phyloP scores from a whole-genome alignment of 2,113 vertebrate species.

The Tupaia chinensis region DNA sequence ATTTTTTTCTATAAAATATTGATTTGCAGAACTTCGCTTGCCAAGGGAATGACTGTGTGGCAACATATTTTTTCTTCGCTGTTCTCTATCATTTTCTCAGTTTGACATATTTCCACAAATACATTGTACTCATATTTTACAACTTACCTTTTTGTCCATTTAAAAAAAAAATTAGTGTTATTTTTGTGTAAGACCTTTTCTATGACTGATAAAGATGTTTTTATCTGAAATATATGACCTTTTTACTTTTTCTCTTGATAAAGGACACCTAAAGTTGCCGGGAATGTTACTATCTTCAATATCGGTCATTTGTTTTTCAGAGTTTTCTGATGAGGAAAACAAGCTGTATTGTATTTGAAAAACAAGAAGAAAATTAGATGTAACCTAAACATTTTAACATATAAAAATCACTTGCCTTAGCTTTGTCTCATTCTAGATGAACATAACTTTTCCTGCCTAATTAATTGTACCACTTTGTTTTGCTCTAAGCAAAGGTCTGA shows the following conservation, averaged over 20 bases:
- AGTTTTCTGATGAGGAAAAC: background rate
- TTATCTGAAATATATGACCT: background rate
- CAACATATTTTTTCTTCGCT: background rate
- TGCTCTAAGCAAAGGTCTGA: background rate
- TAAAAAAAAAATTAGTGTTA: background rate
- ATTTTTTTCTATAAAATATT: background rate
- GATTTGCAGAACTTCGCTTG: background rate
- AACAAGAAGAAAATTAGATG: background rate
- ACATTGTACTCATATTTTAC: background rate
- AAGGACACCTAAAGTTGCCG: background rate
- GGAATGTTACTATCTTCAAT: background rate
- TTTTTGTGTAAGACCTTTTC: background rate
- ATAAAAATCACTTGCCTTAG: background rate
- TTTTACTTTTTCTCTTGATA: background rate
- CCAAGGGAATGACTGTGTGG: background rate
- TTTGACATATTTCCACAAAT: background rate
- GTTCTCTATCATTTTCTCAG: background rate
- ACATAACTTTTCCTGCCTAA: background rate
- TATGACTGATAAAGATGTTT: background rate
- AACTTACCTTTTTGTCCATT: background rate
- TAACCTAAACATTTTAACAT: background rate
- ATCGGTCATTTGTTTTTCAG: background rate
- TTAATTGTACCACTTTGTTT: background rate
- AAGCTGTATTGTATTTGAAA: slow-evolving; percentile 2
- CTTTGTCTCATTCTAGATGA: background rate